A percentile compares a stretch with the other conserved stretches of the same genome.
These are phyloP conservation scores for Polyploca ridens DNA, from an alignment of 2,888 invertebrate species.

Conservation along the genomic window DNA sequence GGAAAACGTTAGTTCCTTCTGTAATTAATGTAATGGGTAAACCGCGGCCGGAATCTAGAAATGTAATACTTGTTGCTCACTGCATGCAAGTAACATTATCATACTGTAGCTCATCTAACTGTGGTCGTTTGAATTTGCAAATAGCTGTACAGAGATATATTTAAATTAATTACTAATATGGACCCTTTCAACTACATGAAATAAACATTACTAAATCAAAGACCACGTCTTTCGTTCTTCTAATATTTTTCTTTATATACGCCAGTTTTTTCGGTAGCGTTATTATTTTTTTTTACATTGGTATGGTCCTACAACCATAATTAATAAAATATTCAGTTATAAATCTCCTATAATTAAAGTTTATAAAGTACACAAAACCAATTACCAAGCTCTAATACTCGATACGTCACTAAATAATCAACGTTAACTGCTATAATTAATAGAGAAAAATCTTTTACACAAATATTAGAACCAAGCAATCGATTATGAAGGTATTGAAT, in stretches of 20 bases:
- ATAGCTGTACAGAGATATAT: neutral
- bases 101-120: neutral
- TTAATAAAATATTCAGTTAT: neutral
- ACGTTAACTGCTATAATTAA: neutral
- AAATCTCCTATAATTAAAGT: neutral
- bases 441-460: neutral
- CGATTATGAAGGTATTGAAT: neutral
- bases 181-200: neutral
- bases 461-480: constrained; percentile 2
- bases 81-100: neutral
- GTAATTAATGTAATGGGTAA: neutral
- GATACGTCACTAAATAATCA: neutral
- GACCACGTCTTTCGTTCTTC: neutral
- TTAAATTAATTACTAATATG: neutral
- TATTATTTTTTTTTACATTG: neutral
- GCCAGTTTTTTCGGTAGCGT: neutral
- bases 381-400: constrained; percentile 3
- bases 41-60: neutral
- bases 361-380: neutral
- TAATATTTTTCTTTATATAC: neutral
- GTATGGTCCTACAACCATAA: neutral
- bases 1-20: too few relatives aligned
- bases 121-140: neutral
- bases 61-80: neutral
- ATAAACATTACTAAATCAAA: neutral